Percentiles rank a stretch among this genome's conserved stretches.
Evolutionary conservation across 1,140 invertebrate species (phyloP).

Genomic region (Odontomachus brunneus): DNA sequence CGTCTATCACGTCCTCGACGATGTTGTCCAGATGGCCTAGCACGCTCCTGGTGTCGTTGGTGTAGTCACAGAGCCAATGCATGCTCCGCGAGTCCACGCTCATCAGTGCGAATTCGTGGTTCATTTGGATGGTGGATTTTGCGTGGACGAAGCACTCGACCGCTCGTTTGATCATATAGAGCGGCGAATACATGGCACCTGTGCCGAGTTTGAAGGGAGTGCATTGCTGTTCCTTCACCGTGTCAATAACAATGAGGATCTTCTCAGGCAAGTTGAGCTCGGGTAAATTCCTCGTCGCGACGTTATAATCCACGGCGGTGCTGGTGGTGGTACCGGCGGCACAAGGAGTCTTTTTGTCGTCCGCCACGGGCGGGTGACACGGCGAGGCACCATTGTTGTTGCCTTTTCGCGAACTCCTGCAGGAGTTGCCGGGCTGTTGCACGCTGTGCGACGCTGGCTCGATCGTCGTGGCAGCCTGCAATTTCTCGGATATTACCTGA

Average conservation of each 20-base stretch:
- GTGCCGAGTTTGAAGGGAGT: constrained; percentile 87
- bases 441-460: constrained; percentile 5
- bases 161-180: constrained; percentile 88
- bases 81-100: constrained; percentile 86
- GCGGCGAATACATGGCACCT: constrained; percentile 86
- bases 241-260: constrained; percentile 89
- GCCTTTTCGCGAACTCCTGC: constrained; percentile 26
- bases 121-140: constrained; percentile 88
- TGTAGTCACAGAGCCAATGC: constrained; percentile 88
- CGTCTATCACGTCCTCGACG: constrained; percentile 83
- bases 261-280: constrained; percentile 87
- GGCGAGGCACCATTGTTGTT: constrained; percentile 1
- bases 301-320: neutral
- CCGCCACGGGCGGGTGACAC: neutral
- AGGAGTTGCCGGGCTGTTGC: constrained; percentile 23
- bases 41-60: constrained; percentile 87
- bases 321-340: neutral
- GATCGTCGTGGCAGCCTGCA: constrained; percentile 52
- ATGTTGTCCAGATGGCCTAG: constrained; percentile 86
- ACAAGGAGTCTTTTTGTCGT: constrained; percentile 1
- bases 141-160: constrained; percentile 88
- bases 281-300: constrained; percentile 81
- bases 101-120: constrained; percentile 89
- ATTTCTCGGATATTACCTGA: constrained; percentile 52
- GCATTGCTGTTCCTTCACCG: constrained; percentile 87